Evolutionary conservation across 2,888 invertebrate genomes (phyloP), one percentile per base, ranked within the genome.

Genomic region (Frankliniella fusca): DNA sequence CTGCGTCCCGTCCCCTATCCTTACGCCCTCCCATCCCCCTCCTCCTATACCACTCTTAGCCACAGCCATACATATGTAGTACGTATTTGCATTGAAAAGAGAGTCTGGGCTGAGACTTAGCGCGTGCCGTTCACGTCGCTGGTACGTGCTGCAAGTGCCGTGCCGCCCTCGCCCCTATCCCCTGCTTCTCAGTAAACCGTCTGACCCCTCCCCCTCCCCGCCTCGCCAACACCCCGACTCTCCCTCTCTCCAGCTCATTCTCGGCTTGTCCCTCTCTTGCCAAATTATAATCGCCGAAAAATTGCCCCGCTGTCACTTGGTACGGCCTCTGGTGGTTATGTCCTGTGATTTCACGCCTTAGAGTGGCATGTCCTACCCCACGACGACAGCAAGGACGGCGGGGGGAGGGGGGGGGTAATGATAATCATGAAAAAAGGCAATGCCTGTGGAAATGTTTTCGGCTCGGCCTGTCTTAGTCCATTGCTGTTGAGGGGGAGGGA

Each of bases 11-110:
- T 9, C 12, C 54, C 38, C n/a, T 9, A 9, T 50, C 50, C 50
- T 50, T 9, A 50, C 50, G 15, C 50, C 10, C 50, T 50, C 10
- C 50, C 50, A 15, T 50, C 54, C 54, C 54, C 54, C 54, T 20
- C 54, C 54, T 20, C 54, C 54, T 9, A 3, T 18, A 18, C 61
- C 8, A 3, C 11, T 2, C 70, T 27, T 23, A 27, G 70, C 70
- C 70, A 27, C 70, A 76, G 70, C 27, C 70, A 76, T 76, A 76
- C 70, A 76, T 76, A 76, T 76, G 70, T 76, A 76, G 27, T 76
- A 27, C 70, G 23, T 8, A 76, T 76, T 76, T 76, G 70, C 70
- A 76, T 76, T 76, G 70, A 76, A 76, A 76, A 76, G 70, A 76
- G 23, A 76, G 70, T 76, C 70, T 76, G 70, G 27, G 70, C 27